Percentiles rank a stretch among this genome's conserved stretches.
These are phyloP conservation scores for Centrocercus urophasianus DNA, from an alignment of 2,113 vertebrate species.

Conservation along the genomic window DNA sequence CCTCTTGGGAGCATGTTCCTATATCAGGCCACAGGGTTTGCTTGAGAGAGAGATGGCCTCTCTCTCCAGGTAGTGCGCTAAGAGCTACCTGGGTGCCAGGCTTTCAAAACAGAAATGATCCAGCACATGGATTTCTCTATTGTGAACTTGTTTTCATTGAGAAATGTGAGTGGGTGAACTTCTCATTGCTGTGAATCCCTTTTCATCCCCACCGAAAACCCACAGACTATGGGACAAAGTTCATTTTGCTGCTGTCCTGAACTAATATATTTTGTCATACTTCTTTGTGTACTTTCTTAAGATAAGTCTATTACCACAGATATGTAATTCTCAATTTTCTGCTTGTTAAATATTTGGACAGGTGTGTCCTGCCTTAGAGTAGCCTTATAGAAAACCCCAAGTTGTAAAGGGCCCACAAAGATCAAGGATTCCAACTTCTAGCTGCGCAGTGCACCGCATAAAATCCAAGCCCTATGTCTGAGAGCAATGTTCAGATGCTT, in stretches of 20 bases:
- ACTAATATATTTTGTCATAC: background rate
- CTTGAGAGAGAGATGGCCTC: background rate
- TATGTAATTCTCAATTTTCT: background rate
- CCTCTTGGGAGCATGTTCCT: too few relatives aligned
- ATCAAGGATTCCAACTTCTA: background rate
- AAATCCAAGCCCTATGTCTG: background rate
- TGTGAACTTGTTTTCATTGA: background rate
- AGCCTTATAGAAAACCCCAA: background rate
- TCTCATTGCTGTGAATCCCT: background rate
- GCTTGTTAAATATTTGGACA: background rate
- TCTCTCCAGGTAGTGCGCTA: too few relatives aligned
- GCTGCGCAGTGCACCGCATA: background rate
- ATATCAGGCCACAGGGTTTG: background rate
- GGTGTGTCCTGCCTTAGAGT: background rate
- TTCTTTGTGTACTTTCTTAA: background rate
- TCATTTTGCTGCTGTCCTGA: background rate
- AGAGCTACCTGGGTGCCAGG: background rate
- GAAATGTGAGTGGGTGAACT: background rate
- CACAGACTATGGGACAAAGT: background rate
- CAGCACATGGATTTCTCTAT: background rate
- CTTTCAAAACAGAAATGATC: background rate
- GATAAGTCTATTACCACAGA: background rate
- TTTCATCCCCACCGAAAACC: background rate
- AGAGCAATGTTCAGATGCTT: too few relatives aligned
- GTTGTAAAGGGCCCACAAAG: background rate